Base-by-base conservation (phyloP, 1,140 invertebrate genomes). In the Nephotettix cincticeps region DNA sequence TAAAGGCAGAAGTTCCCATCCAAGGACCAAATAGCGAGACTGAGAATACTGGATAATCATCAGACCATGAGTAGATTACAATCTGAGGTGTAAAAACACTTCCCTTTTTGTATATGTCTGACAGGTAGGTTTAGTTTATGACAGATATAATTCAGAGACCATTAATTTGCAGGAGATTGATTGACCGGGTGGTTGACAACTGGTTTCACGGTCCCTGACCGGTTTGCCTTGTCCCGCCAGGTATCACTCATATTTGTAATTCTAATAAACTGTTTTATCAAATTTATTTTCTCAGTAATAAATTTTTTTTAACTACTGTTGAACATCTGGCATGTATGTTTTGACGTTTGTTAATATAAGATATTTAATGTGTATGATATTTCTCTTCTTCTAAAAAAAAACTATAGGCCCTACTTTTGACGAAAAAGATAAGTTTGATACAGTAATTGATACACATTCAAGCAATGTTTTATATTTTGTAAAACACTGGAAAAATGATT, bases 41-140 rank as follows among this genome's bases (percentile, higher is more conserved):
- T n/a, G n/a, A n/a, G n/a, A n/a, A n/a, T n/a, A n/a, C 32, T 6
- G 4, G 32, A 36, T 36, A 36, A 36, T 6, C 32, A 36, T 36
- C 32, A 36, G 14, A 36, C 32, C 4, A 36, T 36, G 4, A 36
- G 14, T 6, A 36, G 32, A 36, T 36, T 6, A 14, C 32, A 36
- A 36, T 36, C 32, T 6, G 32, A 36, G 19, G 21, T 21, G 47
- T 19, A 21, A 51, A 51, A 51, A 51, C 47, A 51, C 47, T 51
- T 17, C 47, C 47, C 47, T 51, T 51, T 51, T 51, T 51, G 47
- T 51, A 51, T 11, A 51, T 19, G 3, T 4, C 25, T 27, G 56
- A 61, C 56, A 61, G 6, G 56, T 61, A n/a, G 56, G 23, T 61
- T 27, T 61, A 61, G 56, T 61, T 61, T 61, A 61, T 29, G 56